A percentile compares a stretch with the other conserved stretches of the same genome.
Conservation (phyloP, 2,888 invertebrate species). For the Hedychridium roseum region DNA sequence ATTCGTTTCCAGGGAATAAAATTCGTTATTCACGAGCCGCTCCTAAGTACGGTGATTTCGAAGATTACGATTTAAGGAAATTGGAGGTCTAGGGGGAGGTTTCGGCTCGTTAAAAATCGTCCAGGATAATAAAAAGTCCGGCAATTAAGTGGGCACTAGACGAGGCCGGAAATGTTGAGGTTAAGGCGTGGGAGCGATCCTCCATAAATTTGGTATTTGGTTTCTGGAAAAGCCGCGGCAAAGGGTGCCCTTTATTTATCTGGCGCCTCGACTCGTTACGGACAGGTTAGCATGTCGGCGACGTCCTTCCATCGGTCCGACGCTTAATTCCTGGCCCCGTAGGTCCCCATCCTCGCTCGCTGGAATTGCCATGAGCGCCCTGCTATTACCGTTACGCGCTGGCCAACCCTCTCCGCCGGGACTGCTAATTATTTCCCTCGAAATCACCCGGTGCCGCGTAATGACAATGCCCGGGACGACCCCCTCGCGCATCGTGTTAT, state of each 20-base stretch:
- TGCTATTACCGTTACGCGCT: conserved; percentile 47
- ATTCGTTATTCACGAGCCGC: too few species aligned
- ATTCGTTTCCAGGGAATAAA: too few species aligned
- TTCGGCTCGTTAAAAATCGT: too few species aligned
- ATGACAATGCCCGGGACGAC: conserved; percentile 44
- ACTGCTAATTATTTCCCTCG: conserved; percentile 49
- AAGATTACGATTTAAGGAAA: too few species aligned
- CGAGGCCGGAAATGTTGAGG: too few species aligned
- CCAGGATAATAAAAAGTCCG: too few species aligned
- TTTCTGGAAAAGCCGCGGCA: conserved; percentile 40
- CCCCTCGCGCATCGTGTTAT: conserved; percentile 39
- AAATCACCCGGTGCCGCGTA: conserved; percentile 44
- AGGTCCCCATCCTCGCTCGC: conserved; percentile 15
- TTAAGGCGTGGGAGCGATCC: too few species aligned
- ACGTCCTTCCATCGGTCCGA: conserved; percentile 15
- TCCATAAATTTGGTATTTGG: conserved; percentile 40
- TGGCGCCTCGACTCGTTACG: conserved; percentile 51
- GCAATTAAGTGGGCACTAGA: too few species aligned
- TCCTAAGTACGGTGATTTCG: too few species aligned
- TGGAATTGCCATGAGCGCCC: conserved; percentile 43
- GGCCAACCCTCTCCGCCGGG: conserved; percentile 22
- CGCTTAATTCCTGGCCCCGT: conserved; percentile 25
- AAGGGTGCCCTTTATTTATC: conserved; percentile 48
- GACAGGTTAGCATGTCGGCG: conserved; percentile 23
- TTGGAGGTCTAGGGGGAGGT: too few species aligned